Base-by-base conservation (phyloP, 2,113 vertebrate species). In the Peromyscus californicus region DNA sequence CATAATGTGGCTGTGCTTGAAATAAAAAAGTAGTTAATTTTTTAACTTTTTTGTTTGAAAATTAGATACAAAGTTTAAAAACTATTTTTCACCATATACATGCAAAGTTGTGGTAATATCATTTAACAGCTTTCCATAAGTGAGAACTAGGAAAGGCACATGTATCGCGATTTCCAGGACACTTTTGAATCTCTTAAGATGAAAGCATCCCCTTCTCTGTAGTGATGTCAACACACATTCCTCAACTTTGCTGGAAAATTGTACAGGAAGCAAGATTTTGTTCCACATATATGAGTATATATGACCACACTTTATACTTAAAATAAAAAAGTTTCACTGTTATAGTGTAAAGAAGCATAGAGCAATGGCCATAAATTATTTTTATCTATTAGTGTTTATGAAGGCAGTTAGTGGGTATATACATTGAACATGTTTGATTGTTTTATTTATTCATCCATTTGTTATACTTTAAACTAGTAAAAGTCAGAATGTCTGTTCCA, bases 1-100 rank as follows among this genome's bases (percentile, higher is more conserved):
- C 7, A 65, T 36, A 61, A 4, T 51, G 26, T 36, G 39, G 15
- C 21, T 67, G 42, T 36, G 36, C 45, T 45, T 69, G 10, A 45
- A 61, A 69, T 42, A 72, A 63, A 3, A 17, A 69, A 59, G 61
- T 11, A n/a, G 36, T 10, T 24, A 31, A 36, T 10, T 24, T 76
- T 85, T 5, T 51, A 86, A 51, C 17, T 94, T 90, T 94, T 39
- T n/a, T 65, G 9, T 87, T 96, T 95, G 21, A 59, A 89, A 84
- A 59, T 70, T 75, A n/a, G 21, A 39, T 67, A 78, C 61, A 12
- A n/a, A 70, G 67, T 48, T 51, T 89, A 74, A 31, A 11, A 88
- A 69, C 59, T 29, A 51, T 22, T 54, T 74, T 88, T 92, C 76
- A 91, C n/a, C 65, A 59, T 4, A 45, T 74, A 67, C 12, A 61